Percentiles rank a stretch among this genome's conserved stretches.
Evolutionary conservation across 2,888 invertebrate genomes (phyloP).

Genomic region (Galeopsomyia nigrocyanea): DNA sequence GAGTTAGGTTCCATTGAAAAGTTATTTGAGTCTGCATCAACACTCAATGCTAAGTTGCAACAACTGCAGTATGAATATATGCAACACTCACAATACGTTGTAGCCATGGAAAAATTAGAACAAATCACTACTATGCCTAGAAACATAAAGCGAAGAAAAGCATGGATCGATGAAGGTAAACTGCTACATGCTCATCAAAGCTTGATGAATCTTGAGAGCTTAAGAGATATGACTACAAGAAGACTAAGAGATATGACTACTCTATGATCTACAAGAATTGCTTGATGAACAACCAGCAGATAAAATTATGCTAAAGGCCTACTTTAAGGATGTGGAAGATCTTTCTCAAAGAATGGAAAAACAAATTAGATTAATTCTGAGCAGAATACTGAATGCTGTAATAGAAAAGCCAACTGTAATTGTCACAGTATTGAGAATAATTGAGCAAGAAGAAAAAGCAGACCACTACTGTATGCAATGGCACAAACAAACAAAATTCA

Average conservation of each 20-base stretch:
- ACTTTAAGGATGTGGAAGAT: conserved; percentile 95
- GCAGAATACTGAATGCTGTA: conserved; percentile 92
- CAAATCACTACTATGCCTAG: conserved; percentile 98
- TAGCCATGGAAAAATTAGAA: conserved; percentile 97
- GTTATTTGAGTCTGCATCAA: conserved; percentile 82
- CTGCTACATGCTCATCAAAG: conserved; percentile 93
- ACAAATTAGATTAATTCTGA: conserved; percentile 90
- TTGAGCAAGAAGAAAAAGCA: conserved; percentile 96
- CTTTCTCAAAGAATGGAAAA: conserved; percentile 91
- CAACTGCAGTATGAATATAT: conserved; percentile 93
- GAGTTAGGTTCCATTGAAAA: conserved; percentile 74
- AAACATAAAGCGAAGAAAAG: conserved; percentile 93
- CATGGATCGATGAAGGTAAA: conserved; percentile 95
- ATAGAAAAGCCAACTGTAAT: conserved; percentile 95
- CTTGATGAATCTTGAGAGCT: conserved; percentile 94
- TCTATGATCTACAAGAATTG: conserved; percentile 94
- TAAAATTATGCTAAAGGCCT: conserved; percentile 92
- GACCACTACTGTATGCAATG: conserved; percentile 89
- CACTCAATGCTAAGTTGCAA: conserved; percentile 84
- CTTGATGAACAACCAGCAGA: conserved; percentile 92
- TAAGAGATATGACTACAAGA: conserved; percentile 95
- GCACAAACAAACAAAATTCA: conserved; percentile 85
- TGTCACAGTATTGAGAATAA: conserved; percentile 95
- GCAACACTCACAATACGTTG: conserved; percentile 95
- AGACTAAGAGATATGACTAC: too few relatives aligned